Evolutionary conservation across 64 coral and sea anemone species (phyloP).

Genomic region (Pachyseris speciosa): DNA sequence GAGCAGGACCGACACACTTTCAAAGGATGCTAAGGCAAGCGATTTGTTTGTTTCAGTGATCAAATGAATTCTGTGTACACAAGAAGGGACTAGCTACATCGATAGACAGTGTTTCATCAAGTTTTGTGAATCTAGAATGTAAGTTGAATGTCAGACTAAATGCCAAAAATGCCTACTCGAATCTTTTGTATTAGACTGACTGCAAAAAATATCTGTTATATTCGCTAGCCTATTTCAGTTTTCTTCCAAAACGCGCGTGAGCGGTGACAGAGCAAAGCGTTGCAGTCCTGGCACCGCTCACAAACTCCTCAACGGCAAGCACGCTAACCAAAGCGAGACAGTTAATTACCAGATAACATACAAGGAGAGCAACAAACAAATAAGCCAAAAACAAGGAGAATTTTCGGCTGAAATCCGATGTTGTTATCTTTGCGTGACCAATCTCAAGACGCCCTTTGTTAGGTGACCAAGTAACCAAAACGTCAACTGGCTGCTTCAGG

Average conservation of each 20-base stretch:
- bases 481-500: not conserved
- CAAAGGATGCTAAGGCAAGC: conserved; percentile 7
- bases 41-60: not conserved
- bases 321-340: not conserved
- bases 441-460: not conserved
- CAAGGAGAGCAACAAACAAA: not conserved
- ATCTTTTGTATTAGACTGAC: not conserved
- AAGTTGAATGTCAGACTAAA: not conserved
- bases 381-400: not conserved
- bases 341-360: not conserved
- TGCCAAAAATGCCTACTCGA: not conserved
- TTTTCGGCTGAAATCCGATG: not conserved
- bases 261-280: not conserved
- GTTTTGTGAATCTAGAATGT: not conserved
- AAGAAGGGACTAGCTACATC: not conserved
- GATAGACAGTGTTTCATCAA: too few species aligned
- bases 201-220: not conserved
- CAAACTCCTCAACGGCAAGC: not conserved
- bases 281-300: not conserved
- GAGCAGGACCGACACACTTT: not conserved
- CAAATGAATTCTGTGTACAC: not conserved
- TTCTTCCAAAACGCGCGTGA: not conserved
- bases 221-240: too few species aligned
- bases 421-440: not conserved
- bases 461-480: not conserved